Evolutionary conservation across 2,888 invertebrate genomes (phyloP).

Genomic region (Yponomeuta cagnagella): DNA sequence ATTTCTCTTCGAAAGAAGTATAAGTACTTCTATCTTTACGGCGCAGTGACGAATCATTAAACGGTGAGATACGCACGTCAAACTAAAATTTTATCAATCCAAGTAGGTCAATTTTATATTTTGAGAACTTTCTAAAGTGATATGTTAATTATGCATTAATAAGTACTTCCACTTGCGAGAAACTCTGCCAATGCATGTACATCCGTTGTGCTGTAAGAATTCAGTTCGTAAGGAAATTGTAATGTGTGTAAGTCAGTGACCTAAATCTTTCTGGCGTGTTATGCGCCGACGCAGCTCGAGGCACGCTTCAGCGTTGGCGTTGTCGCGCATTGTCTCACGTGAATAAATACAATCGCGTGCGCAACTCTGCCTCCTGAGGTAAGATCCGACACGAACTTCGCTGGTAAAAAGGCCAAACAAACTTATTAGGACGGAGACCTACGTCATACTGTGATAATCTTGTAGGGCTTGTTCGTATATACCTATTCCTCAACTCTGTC

Average conservation of each 20-base stretch:
- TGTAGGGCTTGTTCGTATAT: not conserved
- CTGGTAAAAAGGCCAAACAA: not conserved
- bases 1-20: not conserved
- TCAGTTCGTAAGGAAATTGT: constrained; percentile 16
- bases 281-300: constrained; percentile 13
- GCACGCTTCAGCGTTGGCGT: constrained; percentile 11
- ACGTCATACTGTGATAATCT: not conserved
- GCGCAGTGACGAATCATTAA: not conserved
- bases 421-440: not conserved
- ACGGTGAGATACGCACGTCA: not conserved
- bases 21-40: not conserved
- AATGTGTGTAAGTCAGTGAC: constrained; percentile 22
- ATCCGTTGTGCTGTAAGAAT: constrained; percentile 14
- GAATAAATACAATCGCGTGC: constrained; percentile 14
- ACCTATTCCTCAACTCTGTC: no score
- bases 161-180: not conserved
- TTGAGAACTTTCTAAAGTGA: constrained; percentile 1
- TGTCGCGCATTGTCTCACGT: constrained; percentile 22
- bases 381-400: constrained; percentile 5
- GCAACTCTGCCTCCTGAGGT: not conserved
- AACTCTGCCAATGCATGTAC: not conserved
- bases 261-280: constrained; percentile 18
- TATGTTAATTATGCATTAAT: not conserved
- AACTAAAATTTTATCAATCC: not conserved
- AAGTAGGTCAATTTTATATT: not conserved